Percentiles rank a stretch among this genome's conserved stretches.
phyloP scores from a whole-genome alignment of 2,113 vertebrate species.

The Actinemys pallida region DNA sequence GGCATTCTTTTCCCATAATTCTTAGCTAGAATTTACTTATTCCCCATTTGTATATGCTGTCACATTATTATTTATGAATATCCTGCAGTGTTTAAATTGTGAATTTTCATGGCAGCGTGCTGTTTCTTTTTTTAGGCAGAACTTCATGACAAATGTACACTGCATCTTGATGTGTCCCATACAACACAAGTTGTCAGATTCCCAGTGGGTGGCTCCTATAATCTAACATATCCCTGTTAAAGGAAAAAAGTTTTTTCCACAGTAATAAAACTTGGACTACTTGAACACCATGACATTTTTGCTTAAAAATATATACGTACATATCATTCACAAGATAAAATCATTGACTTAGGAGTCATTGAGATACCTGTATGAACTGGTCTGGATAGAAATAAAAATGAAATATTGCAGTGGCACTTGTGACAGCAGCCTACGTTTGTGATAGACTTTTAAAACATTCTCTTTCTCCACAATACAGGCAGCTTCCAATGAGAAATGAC shows the following conservation, averaged over 20 bases:
- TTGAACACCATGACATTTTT: not conserved
- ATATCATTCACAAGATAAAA: not conserved
- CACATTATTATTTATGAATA: not conserved
- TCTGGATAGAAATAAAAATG: not conserved
- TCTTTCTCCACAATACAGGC: fast-evolving
- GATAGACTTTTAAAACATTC: not conserved
- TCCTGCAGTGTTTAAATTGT: not conserved
- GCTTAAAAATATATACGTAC: not conserved
- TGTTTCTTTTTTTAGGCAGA: slow-evolving; percentile 5
- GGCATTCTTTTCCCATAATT: fast-evolving
- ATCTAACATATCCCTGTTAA: not conserved
- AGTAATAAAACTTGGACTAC: not conserved
- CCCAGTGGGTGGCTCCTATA: not conserved
- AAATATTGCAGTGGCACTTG: not conserved
- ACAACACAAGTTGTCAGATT: not conserved
- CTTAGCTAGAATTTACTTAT: not conserved
- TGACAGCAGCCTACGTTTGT: not conserved
- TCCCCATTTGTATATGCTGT: not conserved
- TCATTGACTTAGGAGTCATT: not conserved
- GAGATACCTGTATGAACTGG: not conserved
- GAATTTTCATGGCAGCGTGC: not conserved
- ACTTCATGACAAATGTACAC: slow-evolving; percentile 8
- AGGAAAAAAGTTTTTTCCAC: not conserved
- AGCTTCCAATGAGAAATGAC: not conserved
- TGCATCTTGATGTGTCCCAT: not conserved